Evolutionary conservation across 2,797 vertebrate genomes (phyloP).

Genomic region (Crenuchus spilurus): DNA sequence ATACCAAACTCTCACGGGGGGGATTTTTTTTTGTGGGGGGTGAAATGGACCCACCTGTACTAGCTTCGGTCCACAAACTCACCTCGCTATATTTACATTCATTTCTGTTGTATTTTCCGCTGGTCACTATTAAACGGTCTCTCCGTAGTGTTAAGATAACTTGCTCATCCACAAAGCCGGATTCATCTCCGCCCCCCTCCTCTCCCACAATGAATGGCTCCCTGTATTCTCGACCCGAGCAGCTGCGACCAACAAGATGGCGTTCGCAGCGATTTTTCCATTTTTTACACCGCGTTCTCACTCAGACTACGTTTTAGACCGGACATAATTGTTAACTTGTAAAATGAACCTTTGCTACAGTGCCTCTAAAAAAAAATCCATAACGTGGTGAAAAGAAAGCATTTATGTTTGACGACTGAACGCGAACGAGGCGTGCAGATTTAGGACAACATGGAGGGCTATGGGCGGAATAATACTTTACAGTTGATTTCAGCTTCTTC

Average conservation of each 20-base stretch:
- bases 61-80: not conserved
- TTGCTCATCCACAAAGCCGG: conserved; percentile 65
- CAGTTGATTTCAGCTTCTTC: not conserved
- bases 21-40: too few species aligned
- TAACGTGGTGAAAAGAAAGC: not conserved
- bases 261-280: conserved; percentile 80
- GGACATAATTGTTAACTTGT: not conserved
- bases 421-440: conserved; percentile 21
- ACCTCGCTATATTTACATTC: not conserved
- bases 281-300: conserved; percentile 71
- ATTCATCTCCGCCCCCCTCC: conserved; percentile 64
- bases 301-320: conserved; percentile 51
- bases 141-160: conserved; percentile 46
- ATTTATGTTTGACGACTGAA: not conserved
- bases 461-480: conserved; percentile 1
- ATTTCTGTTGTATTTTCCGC: not conserved
- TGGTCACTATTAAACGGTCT: conserved; percentile 10
- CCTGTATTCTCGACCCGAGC: conserved; percentile 87
- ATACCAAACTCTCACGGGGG: not conserved
- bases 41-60: not conserved
- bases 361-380: not conserved
- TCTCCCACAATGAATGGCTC: conserved; percentile 86
- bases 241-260: conserved; percentile 97
- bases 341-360: not conserved
- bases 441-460: conserved; percentile 64